These are phyloP conservation scores for Cherax quadricarinatus DNA, from an alignment of 1,140 invertebrate species.

Conservation along the genomic window DNA sequence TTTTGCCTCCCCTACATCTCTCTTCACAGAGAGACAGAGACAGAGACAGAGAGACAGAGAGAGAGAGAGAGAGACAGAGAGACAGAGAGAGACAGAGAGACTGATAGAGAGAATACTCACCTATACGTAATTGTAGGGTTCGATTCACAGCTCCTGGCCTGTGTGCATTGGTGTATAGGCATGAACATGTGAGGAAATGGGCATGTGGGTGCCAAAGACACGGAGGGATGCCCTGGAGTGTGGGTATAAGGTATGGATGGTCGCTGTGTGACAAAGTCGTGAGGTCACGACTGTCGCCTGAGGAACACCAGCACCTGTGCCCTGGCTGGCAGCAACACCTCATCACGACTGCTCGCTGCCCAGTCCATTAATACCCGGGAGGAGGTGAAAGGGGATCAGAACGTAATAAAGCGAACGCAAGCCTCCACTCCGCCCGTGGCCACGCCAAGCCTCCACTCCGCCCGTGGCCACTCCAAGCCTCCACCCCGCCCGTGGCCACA, in stretches of 20 bases:
- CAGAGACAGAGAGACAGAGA: no score
- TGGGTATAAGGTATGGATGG: no score
- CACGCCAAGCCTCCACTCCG: not conserved
- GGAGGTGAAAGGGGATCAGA: not conserved
- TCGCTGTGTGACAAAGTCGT: no score
- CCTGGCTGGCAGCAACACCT: not conserved
- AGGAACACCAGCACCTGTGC: not conserved
- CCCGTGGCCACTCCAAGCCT: not conserved
- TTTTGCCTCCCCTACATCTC: no score
- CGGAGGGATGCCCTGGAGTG: no score
- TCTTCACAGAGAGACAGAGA: no score
- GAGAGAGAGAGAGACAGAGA: no score
- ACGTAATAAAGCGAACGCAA: conserved; percentile 26
- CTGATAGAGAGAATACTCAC: no score
- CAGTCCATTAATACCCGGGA: not conserved
- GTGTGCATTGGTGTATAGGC: conserved; percentile 14
- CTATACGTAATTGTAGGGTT: no score
- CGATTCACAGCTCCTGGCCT: not conserved
- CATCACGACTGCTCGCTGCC: no score
- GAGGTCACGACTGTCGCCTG: not conserved
- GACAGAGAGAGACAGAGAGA: no score
- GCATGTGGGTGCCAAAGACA: not conserved
- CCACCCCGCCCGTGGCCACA: not conserved
- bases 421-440: no score
- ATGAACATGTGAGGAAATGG: not conserved